phyloP scores from a whole-genome alignment of 2,888 invertebrate species.

The Sphaeridia pumilis region DNA sequence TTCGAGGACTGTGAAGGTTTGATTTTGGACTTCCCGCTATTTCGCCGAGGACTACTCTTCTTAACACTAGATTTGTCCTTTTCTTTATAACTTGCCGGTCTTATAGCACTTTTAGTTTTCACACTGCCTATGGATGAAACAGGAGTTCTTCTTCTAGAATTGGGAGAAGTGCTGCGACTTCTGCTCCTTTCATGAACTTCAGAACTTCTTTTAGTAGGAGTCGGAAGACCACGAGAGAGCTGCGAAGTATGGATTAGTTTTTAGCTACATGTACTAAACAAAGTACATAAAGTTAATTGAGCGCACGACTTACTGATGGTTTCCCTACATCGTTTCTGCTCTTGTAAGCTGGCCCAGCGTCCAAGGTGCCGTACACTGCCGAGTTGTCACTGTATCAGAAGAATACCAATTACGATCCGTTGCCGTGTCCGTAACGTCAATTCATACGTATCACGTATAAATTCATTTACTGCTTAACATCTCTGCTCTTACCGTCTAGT shows the following conservation, averaged over 20 bases:
- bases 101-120: conserved; percentile 7
- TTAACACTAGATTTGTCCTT: conserved; percentile 10
- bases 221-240: conserved; percentile 14
- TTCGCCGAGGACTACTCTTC: conserved; percentile 12
- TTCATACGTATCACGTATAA: no score
- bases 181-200: conserved; percentile 20
- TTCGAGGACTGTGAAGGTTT: conserved; percentile 5
- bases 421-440: no score
- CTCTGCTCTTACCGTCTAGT: conserved; percentile 43
- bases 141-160: conserved; percentile 15
- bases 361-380: background rate
- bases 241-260: no score
- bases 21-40: conserved; percentile 2
- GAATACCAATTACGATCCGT: no score
- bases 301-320: background rate
- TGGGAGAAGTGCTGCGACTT: conserved; percentile 23
- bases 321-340: background rate
- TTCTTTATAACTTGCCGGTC: background rate
- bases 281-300: no score
- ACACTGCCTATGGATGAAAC: background rate
- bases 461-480: no score
- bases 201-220: conserved; percentile 14
- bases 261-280: no score
- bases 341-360: background rate
- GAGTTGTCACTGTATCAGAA: background rate